Percentiles rank a stretch among this genome's conserved stretches.
Evolutionary conservation across 2,888 invertebrate species (phyloP).

Genomic region (Gasteruption jaculator): DNA sequence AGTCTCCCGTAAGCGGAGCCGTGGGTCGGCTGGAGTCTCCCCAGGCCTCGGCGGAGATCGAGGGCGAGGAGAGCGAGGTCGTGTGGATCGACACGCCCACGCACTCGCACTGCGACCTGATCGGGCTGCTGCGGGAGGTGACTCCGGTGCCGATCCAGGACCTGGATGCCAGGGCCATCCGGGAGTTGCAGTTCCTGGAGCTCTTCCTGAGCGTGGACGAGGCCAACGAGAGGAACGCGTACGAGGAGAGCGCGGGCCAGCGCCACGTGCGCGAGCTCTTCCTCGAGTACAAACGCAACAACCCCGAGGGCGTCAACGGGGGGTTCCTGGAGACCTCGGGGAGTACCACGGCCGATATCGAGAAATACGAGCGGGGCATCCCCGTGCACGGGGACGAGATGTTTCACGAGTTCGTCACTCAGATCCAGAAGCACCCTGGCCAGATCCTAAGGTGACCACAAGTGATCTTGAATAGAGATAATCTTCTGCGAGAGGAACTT

Average conservation of each 20-base stretch:
- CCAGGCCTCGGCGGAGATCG: constrained; percentile 74
- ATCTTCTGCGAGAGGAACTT: background rate
- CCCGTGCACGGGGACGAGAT: constrained; percentile 80
- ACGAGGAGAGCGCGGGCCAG: constrained; percentile 51
- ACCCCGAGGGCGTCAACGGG: constrained; percentile 28
- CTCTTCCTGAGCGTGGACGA: constrained; percentile 62
- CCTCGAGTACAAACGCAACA: constrained; percentile 56
- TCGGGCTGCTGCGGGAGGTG: constrained; percentile 68
- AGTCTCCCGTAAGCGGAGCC: constrained; percentile 52
- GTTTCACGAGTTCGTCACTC: constrained; percentile 74
- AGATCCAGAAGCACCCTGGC: constrained; percentile 71
- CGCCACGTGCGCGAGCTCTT: constrained; percentile 63
- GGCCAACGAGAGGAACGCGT: constrained; percentile 50
- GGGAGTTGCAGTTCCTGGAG: constrained; percentile 50
- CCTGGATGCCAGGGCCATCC: constrained; percentile 38
- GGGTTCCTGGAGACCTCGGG: constrained; percentile 31
- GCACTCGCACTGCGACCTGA: constrained; percentile 65
- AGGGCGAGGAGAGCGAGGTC: constrained; percentile 74
- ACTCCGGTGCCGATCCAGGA: constrained; percentile 53
- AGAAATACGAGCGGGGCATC: constrained; percentile 73
- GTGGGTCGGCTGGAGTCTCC: constrained; percentile 58
- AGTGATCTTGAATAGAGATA: background rate
- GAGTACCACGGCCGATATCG: constrained; percentile 51
- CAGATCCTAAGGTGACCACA: constrained; percentile 74
- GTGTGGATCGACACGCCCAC: constrained; percentile 74